Base-by-base conservation (phyloP, 2,888 invertebrate genomes). In the Chloromyia formosa region DNA sequence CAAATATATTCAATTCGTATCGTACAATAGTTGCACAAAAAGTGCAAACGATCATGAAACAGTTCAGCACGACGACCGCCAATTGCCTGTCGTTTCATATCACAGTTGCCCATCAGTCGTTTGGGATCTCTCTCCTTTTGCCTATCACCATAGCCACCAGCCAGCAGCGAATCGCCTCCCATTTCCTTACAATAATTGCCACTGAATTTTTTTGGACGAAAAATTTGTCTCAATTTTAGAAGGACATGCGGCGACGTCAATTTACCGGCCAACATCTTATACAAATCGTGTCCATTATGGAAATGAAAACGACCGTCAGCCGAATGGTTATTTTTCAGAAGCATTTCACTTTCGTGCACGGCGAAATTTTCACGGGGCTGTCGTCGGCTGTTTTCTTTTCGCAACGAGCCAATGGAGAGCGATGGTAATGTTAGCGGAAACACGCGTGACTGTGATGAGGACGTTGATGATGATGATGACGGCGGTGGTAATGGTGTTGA, bases 1-100 rank as follows among this genome's bases (percentile, higher is more conserved):
- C 78, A 77, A 72, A 77, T 74, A 76, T 77, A 78, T 62, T 78
- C 78, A 56, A 78, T 77, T 73, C 78, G 76, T 54, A 79, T 76
- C 16, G 78, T 78, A 71, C 75, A 79, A 61, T 73, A 79, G 61
- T 71, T 54, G 54, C 71, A 58, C 5, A 71, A 22, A 54, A 22
- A 20, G 18, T 58, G 71, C 23, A 66, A 49, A 56, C 56, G 35
- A 14, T 58, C 71, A 16, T 27, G 71, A 58, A 71, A 56, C 5
- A 27, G 54, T 16, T 16, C 35, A 69, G 22, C 22, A 9, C 49
- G 42, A 20, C 58, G 12, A 20, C 20, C 53, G 53, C 53, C 53
- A 10, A 53, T 53, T 16, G 16, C 53, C 27, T 4, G 27, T 35
- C 27, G 27, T 35, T 35, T 35, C 27, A 35, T 35, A 35, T 35